Conservation (phyloP, 1,140 invertebrate species). For the Hycleus phaleratus region DNA sequence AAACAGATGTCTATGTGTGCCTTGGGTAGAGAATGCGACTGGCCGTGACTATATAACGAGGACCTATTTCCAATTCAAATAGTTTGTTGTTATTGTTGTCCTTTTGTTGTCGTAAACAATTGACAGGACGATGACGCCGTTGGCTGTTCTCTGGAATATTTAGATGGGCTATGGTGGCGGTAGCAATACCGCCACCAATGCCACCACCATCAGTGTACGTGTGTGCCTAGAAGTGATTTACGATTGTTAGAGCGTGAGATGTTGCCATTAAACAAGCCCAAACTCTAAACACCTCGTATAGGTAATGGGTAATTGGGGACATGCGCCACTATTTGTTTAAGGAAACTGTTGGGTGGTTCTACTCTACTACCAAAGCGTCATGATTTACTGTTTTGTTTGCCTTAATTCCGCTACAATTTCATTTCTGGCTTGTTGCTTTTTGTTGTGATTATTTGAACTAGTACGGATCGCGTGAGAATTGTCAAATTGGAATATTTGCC, state of each 20-base stretch:
- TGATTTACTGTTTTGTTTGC: conserved; percentile 15
- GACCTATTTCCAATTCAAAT: conserved; percentile 12
- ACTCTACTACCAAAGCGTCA: background rate
- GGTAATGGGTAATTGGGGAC: conserved; percentile 29
- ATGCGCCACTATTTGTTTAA: conserved; percentile 26
- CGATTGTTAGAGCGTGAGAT: conserved; percentile 20
- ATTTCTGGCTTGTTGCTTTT: background rate
- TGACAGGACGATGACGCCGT: conserved; percentile 4
- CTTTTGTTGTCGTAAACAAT: conserved; percentile 4
- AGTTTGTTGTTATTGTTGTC: background rate
- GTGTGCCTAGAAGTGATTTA: conserved; percentile 19
- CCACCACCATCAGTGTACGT: background rate
- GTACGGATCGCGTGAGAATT: no score
- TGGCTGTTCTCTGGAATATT: background rate
- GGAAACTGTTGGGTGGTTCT: conserved; percentile 16
- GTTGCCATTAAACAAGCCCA: conserved; percentile 15
- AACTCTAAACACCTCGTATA: conserved; percentile 26
- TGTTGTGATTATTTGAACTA: background rate
- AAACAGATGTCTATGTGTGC: no score
- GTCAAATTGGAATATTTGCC: no score
- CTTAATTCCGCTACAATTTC: no score
- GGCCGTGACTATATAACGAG: conserved; percentile 1
- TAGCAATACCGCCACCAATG: background rate
- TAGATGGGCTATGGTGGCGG: background rate
- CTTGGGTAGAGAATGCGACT: no score